Base-by-base conservation (phyloP, 53 echinoderm and acorn worm genomes). In the Holothuria scabra region DNA sequence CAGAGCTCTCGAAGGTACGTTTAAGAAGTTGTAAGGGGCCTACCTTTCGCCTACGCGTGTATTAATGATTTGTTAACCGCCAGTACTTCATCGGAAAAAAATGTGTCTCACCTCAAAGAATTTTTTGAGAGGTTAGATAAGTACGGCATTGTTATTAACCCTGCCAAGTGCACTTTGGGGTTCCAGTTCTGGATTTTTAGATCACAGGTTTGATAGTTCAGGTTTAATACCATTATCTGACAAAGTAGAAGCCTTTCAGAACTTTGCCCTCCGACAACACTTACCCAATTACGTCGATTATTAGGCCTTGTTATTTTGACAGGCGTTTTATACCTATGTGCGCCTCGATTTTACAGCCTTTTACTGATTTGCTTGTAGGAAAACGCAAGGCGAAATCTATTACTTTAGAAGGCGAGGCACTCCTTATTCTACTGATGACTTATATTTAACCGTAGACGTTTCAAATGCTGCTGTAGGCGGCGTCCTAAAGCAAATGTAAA, bases 221-320 rank as follows among this genome's bases (percentile, higher is more conserved):
- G 89, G 89, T 2, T 58, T 89, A 29, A 56, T 28, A 41, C 85
- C 89, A 12, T 80, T 85, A 12, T 58, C 70, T 37, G 81, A 60
- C 7, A 91, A 91, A 56, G 88, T 88, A 13, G 46, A 61, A 66
- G 84, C 91, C 26, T 67, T 90, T 22, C 87, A 76, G 31, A 35
- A 79, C 37, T 79, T 74, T 24, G 25, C 13, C 22, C 1, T n/a
- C 58, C 58, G 12, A 57, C 58, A 14, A 14, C 58, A 57, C 58
- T 57, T 12, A 57, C 58, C 20, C 58, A 57, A 57, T 20, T 57
- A 12, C 58, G 58, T 12, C 12, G 58, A 14, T 57, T 57, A 12
- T 20, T 57, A 20, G 58, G 58, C 20, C 20, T 57, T 12, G 58
- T 57, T 14, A 57, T 14, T 57, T 80, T 18, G 64, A 63, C 46